These are phyloP conservation scores for Odontocolon sp. DNA, from an alignment of 2,888 invertebrate genomes.

Conservation along the genomic window DNA sequence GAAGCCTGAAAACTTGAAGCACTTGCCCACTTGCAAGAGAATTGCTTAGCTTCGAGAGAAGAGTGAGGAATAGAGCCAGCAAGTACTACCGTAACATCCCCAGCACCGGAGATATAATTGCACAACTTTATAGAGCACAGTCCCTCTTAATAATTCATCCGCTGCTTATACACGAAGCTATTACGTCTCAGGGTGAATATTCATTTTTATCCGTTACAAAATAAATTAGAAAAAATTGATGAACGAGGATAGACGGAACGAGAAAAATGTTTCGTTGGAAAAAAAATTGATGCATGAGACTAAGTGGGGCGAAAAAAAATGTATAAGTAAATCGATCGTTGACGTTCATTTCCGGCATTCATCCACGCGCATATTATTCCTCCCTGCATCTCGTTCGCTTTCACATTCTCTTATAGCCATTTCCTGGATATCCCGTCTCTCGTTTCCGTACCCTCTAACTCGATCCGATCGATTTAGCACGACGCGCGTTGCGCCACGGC, in stretches of 20 bases:
- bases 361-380: constrained; percentile 41
- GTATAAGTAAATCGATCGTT: constrained; percentile 33
- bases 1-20: constrained; percentile 43
- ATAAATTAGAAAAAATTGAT: no score
- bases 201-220: no score
- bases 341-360: constrained; percentile 23
- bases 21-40: constrained; percentile 15
- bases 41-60: constrained; percentile 32
- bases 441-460: constrained; percentile 58
- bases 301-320: constrained; percentile 2
- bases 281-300: background rate
- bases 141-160: constrained; percentile 25
- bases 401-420: constrained; percentile 42
- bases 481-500: constrained; percentile 35
- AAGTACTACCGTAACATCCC: constrained; percentile 7
- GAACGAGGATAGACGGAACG: background rate
- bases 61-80: constrained; percentile 6
- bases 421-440: constrained; percentile 57
- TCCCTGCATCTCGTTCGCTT: background rate
- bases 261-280: no score
- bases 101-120: constrained; percentile 24
- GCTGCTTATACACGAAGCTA: background rate
- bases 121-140: constrained; percentile 26
- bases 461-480: constrained; percentile 62
- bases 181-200: background rate